Base-by-base conservation (phyloP, 2,888 invertebrate genomes). In the Agrochola circellaris region DNA sequence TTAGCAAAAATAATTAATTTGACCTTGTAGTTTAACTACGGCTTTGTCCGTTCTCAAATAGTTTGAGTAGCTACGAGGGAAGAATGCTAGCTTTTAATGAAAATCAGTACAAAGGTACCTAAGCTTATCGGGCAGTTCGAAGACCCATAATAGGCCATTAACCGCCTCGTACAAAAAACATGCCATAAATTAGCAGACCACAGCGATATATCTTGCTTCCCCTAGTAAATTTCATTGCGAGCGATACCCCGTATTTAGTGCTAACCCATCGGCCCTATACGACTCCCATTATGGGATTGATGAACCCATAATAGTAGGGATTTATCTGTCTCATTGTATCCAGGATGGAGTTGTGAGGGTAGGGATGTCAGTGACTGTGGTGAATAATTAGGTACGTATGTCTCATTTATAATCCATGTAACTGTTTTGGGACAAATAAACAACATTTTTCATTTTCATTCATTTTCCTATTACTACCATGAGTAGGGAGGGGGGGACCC, bases 161-260 rank as follows among this genome's bases (percentile, higher is more conserved):
- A 93, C 95, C 94, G 90, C 89, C 84, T 82, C 88, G 91, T 90
- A 95, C 94, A 96, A 96, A 96, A 96, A 96, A 96, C 96, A 95
- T 92, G 92, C 91, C 85, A 95, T 96, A 96, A 96, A 96, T 96
- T 93, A 93, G 87, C 82, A 80, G 90, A 92, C 93, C 94, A 90
- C 94, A 91, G 88, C 93, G 89, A 94, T 96, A 91, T 91, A 90
- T 96, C 96, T 96, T 94, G 89, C 90, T 90, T 88, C 90, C 88
- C 89, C 89, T 89, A 90, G 86, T 92, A 91, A 91, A 93, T 92
- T 92, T 90, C 89, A 90, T 89, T 92, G 91, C 87, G 84, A 87
- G 89, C 87, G 89, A 89, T 90, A 88, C 85, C 79, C 86, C 82
- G 84, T 88, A 87, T 88, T 88, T 89, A 91, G 90, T 89, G 86